Percentiles rank a stretch among this genome's conserved stretches.
Conservation (phyloP, 2,888 invertebrate species). For the Pachydiplax longipennis region DNA sequence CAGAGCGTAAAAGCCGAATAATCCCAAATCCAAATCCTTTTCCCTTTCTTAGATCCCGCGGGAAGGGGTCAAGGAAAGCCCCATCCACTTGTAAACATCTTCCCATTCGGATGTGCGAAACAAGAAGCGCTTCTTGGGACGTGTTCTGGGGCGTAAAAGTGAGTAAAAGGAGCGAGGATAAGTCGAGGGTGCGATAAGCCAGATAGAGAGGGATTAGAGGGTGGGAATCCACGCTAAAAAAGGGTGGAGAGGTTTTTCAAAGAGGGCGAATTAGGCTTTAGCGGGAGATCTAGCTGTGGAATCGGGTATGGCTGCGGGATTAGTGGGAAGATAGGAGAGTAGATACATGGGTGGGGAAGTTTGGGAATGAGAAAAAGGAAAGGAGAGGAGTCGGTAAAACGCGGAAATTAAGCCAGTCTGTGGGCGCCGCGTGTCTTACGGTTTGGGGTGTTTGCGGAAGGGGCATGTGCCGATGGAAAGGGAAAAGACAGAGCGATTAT, state of each 20-base stretch:
- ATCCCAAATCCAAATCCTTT: not conserved
- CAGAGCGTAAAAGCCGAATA: not conserved
- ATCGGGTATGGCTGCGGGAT: not conserved
- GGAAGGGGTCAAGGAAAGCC: not conserved
- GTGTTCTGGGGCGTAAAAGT: not conserved
- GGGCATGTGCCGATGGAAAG: not conserved
- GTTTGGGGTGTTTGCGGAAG: not conserved
- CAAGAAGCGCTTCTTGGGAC: slow-evolving; percentile 13
- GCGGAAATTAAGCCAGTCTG: slow-evolving; percentile 42
- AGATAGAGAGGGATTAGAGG: slow-evolving; percentile 1
- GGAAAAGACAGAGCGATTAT: not conserved
- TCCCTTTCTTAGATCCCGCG: not conserved
- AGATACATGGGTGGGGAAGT: not conserved
- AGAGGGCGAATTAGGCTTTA: not conserved
- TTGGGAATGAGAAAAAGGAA: not conserved
- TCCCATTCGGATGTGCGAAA: not conserved
- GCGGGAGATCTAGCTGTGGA: not conserved
- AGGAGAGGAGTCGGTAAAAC: slow-evolving; percentile 29
- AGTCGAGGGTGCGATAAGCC: not conserved
- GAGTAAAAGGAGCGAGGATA: not conserved
- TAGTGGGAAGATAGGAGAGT: not conserved
- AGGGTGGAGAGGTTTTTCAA: not conserved
- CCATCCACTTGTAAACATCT: not conserved
- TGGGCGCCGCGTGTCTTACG: not conserved
- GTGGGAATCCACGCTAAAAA: slow-evolving; percentile 16